Percentiles rank a stretch among this genome's conserved stretches.
Evolutionary conservation across 2,797 vertebrate genomes (phyloP).

Genomic region (Phalloptychus januarius): DNA sequence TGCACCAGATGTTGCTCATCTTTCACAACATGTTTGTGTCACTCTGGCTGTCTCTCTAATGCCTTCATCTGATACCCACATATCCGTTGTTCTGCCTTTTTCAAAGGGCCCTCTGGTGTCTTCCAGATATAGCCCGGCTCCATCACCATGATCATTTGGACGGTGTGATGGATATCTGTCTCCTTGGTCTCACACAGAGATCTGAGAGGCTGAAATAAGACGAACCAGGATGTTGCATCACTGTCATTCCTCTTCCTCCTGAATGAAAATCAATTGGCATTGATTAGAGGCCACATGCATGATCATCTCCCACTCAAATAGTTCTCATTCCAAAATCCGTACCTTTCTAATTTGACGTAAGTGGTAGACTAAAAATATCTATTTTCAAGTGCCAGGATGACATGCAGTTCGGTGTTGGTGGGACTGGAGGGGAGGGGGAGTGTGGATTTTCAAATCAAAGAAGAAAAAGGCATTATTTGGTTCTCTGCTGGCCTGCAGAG

Average conservation of each 20-base stretch:
- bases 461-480: constrained; percentile 36
- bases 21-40: constrained; percentile 82
- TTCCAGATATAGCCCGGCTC: constrained; percentile 69
- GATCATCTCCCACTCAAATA: constrained; percentile 6
- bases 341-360: neutral
- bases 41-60: constrained; percentile 65
- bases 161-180: constrained; percentile 65
- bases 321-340: neutral
- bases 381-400: constrained; percentile 4
- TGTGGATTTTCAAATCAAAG: constrained; percentile 31
- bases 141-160: constrained; percentile 56
- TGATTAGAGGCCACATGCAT: constrained; percentile 1
- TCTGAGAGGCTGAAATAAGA: constrained; percentile 47
- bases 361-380: neutral
- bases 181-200: constrained; percentile 50
- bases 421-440: neutral
- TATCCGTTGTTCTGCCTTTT: constrained; percentile 63
- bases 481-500: constrained; percentile 45
- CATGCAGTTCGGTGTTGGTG: neutral
- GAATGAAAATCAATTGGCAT: constrained; percentile 44
- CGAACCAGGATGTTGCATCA: constrained; percentile 11
- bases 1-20: constrained; percentile 79
- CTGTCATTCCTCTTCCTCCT: constrained; percentile 11
- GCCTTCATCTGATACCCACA: constrained; percentile 71
- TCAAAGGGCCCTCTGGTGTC: constrained; percentile 63